Evolutionary conservation across 2,888 invertebrate genomes (phyloP), one percentile per base, ranked within the genome.

Genomic region (Pediacus dermestoides): DNA sequence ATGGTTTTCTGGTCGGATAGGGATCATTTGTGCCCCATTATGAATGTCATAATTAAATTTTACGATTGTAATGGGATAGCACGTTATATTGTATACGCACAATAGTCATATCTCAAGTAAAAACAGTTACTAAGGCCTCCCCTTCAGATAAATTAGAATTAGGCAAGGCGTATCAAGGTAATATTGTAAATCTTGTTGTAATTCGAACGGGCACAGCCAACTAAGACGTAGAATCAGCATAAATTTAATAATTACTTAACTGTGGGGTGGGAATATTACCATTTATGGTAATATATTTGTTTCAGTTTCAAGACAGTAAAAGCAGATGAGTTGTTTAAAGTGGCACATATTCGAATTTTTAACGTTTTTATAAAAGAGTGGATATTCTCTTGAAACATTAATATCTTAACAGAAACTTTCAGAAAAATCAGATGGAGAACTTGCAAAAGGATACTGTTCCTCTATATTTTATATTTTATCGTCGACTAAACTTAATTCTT

Each of bases 151-250:
- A 70, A 70, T 70, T 69, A 68, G 70, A 67, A 70, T 70, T 69
- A 69, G 58, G 66, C 66, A 66, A 64, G 64, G 67, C 68, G 67
- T 67, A 67, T 67, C 66, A 67, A 68, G 70, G 70, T 69, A 70
- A 69, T 70, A 70, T 68, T 67, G 68, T 70, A 70, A 70, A 70
- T 70, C 70, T 70, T 69, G 68, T 57, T 66, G 66, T 69, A 69
- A 70, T 70, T 70, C 69, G 68, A 68, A 64, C 63, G 56, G 28
- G 62, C 59, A 57, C 53, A 54, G 61, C 60, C 61, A 61, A 68
- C 67, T 70, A 71, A 71, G 71, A 71, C 68, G 68, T 66, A 66
- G 71, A 71, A 70, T 71, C 71, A 71, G 71, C 71, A 71, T 71
- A 71, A 71, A 71, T 71, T 71, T 70, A 63, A 68, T 70, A 70